phyloP scores from a whole-genome alignment of 2,888 invertebrate species.

The Drosophila monieri region DNA sequence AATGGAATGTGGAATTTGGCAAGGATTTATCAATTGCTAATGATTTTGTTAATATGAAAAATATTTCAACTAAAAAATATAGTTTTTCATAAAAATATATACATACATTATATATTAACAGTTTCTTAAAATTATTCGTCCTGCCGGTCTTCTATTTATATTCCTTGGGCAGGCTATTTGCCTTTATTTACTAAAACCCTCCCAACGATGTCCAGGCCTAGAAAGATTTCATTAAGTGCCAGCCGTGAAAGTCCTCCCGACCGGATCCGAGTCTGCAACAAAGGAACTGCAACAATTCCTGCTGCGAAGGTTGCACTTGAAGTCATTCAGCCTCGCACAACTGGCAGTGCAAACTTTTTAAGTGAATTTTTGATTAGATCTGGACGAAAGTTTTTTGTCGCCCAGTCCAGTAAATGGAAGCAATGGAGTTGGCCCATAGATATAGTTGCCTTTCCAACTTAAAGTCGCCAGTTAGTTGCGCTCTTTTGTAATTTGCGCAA shows the following conservation, averaged over 20 bases:
- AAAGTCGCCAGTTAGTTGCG: constrained; percentile 63
- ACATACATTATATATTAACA: no score
- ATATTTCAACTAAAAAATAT: no score
- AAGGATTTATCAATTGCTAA: neutral
- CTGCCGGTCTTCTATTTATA: constrained; percentile 1
- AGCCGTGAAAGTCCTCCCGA: constrained; percentile 22
- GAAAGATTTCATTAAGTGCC: constrained; percentile 56
- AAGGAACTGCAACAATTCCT: constrained; percentile 56
- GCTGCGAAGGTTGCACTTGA: constrained; percentile 49
- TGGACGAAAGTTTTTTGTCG: constrained; percentile 78
- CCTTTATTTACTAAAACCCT: constrained; percentile 21
- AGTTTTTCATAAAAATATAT: no score
- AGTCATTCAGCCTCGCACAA: constrained; percentile 54
- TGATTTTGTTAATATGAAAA: no score
- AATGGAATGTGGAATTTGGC: neutral
- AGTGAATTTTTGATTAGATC: constrained; percentile 83
- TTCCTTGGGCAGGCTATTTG: constrained; percentile 10
- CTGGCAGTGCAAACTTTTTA: constrained; percentile 78
- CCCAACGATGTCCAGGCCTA: constrained; percentile 10
- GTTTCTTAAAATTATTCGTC: neutral
- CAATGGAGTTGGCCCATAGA: constrained; percentile 18
- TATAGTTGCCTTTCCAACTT: constrained; percentile 50
- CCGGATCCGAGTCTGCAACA: constrained; percentile 39
- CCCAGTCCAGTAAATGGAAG: constrained; percentile 58
- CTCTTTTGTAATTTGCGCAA: constrained; percentile 76